A percentile compares a stretch with the other conserved stretches of the same genome.
Conservation (phyloP, 2,113 vertebrate species). For the Vimba vimba region DNA sequence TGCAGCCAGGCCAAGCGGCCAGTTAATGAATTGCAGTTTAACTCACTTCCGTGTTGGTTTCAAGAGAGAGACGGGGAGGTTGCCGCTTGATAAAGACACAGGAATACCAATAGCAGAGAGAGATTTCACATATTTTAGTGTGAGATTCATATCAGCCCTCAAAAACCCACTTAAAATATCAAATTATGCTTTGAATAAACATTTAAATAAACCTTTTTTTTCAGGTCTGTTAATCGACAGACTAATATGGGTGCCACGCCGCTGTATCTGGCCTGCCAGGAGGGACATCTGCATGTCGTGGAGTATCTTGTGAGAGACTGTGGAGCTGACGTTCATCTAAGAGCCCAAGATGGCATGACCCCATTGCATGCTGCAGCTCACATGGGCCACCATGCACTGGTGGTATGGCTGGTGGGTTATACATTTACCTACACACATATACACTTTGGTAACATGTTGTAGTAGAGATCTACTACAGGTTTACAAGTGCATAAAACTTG, state of each 20-base stretch:
- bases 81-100: neutral
- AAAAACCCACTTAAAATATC: neutral
- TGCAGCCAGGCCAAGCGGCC: too few species aligned
- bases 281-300: conserved; percentile 79
- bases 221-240: conserved; percentile 79
- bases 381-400: conserved; percentile 79
- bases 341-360: conserved; percentile 83
- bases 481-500: neutral
- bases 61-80: too few species aligned
- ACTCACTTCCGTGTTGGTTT: too few species aligned
- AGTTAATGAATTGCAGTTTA: too few species aligned
- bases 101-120: neutral
- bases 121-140: neutral
- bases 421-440: neutral
- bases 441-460: neutral
- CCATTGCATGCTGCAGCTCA: conserved; percentile 82
- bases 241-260: conserved; percentile 78
- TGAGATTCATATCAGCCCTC: neutral
- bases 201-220: neutral
- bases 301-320: conserved; percentile 83
- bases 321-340: conserved; percentile 75
- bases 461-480: neutral
- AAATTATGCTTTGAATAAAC: neutral
- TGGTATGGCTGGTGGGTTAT: conserved; percentile 82
- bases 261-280: conserved; percentile 87